These are phyloP conservation scores for Atrichornis clamosus DNA, from an alignment of 2,113 vertebrate species.

Conservation along the genomic window DNA sequence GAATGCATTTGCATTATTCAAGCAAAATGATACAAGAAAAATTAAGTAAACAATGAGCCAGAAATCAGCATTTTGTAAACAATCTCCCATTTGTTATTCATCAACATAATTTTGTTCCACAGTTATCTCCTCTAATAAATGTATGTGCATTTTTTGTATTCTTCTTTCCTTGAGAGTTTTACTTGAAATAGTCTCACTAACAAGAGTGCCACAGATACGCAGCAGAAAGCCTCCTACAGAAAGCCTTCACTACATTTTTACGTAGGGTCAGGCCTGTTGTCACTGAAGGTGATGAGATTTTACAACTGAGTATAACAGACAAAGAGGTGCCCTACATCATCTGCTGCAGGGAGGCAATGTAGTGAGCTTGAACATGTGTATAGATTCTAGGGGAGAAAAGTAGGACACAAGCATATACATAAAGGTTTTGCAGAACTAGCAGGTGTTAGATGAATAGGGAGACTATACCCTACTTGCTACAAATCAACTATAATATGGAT, in stretches of 20 bases:
- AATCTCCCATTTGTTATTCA: conserved; percentile 22
- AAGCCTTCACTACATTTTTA: not conserved
- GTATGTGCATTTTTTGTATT: not conserved
- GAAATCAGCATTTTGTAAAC: conserved; percentile 37
- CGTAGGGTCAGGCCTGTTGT: not conserved
- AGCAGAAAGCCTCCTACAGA: not conserved
- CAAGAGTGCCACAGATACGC: not conserved
- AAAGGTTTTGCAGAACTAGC: not conserved
- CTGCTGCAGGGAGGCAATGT: not conserved
- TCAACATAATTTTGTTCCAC: not conserved
- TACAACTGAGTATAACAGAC: not conserved
- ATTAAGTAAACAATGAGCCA: conserved; percentile 11
- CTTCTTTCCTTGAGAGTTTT: not conserved
- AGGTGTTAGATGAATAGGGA: conserved; percentile 17
- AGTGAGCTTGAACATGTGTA: not conserved
- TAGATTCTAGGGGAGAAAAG: not conserved
- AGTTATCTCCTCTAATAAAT: not conserved
- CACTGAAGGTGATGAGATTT: not conserved
- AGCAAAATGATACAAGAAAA: not conserved
- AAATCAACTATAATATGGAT: not conserved
- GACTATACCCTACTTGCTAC: not conserved
- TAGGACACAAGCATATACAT: not conserved
- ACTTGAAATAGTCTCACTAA: not conserved
- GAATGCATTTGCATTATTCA: not conserved
- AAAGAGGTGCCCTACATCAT: not conserved